phyloP scores from a whole-genome alignment of 2,888 invertebrate genomes.

The Antitype chi region DNA sequence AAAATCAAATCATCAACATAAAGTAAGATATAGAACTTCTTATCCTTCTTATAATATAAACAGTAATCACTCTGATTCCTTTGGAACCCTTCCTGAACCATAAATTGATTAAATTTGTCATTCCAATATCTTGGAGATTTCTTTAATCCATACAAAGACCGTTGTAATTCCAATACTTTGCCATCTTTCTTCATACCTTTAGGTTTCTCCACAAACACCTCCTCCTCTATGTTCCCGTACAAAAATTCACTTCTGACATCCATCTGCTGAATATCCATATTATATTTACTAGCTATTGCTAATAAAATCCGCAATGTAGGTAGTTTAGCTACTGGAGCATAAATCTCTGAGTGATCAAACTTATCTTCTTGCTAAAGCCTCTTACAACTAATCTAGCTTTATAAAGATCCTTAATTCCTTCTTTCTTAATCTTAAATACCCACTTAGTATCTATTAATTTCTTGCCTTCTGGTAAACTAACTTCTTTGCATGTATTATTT shows the following conservation, averaged over 20 bases:
- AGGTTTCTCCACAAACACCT: not conserved
- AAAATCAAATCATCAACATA: constrained; percentile 4
- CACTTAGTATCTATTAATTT: no score
- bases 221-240: constrained; percentile 7
- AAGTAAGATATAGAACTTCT: no score
- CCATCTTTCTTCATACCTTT: constrained; percentile 1
- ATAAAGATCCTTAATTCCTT: no score
- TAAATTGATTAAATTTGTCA: not conserved
- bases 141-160: not conserved
- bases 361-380: no score
- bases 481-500: no score
- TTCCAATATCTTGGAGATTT: no score
- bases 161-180: constrained; percentile 3
- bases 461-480: no score
- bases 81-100: constrained; percentile 6
- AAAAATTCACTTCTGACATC: not conserved
- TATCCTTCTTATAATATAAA: not conserved
- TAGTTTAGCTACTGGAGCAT: no score
- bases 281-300: not conserved
- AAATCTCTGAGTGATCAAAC: no score
- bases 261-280: constrained; percentile 7
- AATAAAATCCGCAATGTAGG: no score
- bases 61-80: constrained; percentile 5
- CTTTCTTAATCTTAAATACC: no score
- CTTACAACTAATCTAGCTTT: no score